These are phyloP conservation scores for Dendrolimus kikuchii DNA, from an alignment of 1,140 invertebrate species.

Conservation along the genomic window DNA sequence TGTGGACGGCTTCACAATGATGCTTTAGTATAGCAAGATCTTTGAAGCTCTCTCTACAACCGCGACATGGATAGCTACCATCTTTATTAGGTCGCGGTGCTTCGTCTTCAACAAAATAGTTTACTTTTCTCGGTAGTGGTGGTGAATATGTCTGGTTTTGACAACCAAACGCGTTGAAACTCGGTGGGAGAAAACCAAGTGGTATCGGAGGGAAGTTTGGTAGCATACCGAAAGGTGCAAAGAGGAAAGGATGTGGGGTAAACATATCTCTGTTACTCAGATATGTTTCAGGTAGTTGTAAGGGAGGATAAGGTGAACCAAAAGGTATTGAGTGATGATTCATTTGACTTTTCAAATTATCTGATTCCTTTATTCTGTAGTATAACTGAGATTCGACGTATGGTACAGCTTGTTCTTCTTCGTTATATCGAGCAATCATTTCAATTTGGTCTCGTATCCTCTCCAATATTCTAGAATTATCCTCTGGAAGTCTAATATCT, in stretches of 20 bases:
- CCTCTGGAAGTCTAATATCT: slow-evolving; percentile 41
- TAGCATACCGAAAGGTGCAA: slow-evolving; percentile 65
- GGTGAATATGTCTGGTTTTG: slow-evolving; percentile 47
- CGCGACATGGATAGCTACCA: slow-evolving; percentile 76
- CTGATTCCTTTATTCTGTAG: slow-evolving; percentile 50
- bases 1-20: slow-evolving; percentile 77
- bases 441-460: slow-evolving; percentile 80
- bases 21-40: slow-evolving; percentile 76
- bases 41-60: slow-evolving; percentile 76
- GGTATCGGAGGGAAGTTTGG: slow-evolving; percentile 66
- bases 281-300: slow-evolving; percentile 61
- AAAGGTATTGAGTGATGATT: slow-evolving; percentile 38
- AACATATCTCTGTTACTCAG: slow-evolving; percentile 59
- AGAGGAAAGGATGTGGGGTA: slow-evolving; percentile 60
- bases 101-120: slow-evolving; percentile 74
- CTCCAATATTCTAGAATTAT: slow-evolving; percentile 50
- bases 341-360: slow-evolving; percentile 46
- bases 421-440: slow-evolving; percentile 81
- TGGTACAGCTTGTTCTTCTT: slow-evolving; percentile 75
- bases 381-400: slow-evolving; percentile 65
- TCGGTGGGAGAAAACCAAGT: slow-evolving; percentile 58
- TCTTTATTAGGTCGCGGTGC: slow-evolving; percentile 74
- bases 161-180: slow-evolving; percentile 44
- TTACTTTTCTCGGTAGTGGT: slow-evolving; percentile 40
- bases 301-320: slow-evolving; percentile 42